Base-by-base conservation (phyloP, 2,888 invertebrate genomes). In the Mythimna loreyi region DNA sequence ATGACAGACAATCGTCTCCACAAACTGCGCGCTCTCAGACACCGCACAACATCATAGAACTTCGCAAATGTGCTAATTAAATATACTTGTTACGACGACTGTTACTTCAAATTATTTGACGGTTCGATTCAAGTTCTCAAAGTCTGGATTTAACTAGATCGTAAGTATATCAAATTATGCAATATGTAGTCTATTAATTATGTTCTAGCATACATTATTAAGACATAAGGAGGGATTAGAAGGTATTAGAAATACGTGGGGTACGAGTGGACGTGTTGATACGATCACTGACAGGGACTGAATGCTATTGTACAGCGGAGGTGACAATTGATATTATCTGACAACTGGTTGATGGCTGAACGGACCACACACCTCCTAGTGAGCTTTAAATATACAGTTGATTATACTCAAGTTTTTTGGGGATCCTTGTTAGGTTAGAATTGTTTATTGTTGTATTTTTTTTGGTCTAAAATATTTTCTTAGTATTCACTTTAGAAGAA, bases 321-420 rank as follows among this genome's bases (percentile, higher is more conserved):
- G 84, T 85, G 90, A 89, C 87, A 90, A 89, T 86, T 89, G 91
- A 91, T 86, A 86, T 88, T 82, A 89, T 88, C 88, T 86, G 91
- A 91, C 86, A 89, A 86, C 86, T 89, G 85, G 90, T 86, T 89
- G 92, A 92, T 86, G 85, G 87, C 79, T 87, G 82, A 86, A 87
- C 86, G 84, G 91, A 91, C 92, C 92, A 91, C 93, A 92, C 91
- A 85, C 81, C 75, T 63, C 13, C 53, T 23, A 67, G 40, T 52
- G 40, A 50, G 49, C 28, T 67, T 53, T 53, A 61, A 60, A 67
- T 59, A 71, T 67, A 71, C 61, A 67, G 33, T 71, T 67, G 56
- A 80, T 80, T 52, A 56, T 30, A 36, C 21, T 45, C 43, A 63
- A 33, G 8, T 30, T 43, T 28, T 76, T 25, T 11, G 21, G 55